Evolutionary conservation across 2,113 vertebrate genomes (phyloP), one percentile per base, ranked within the genome.

Genomic region (Rhizomys pruinosus): DNA sequence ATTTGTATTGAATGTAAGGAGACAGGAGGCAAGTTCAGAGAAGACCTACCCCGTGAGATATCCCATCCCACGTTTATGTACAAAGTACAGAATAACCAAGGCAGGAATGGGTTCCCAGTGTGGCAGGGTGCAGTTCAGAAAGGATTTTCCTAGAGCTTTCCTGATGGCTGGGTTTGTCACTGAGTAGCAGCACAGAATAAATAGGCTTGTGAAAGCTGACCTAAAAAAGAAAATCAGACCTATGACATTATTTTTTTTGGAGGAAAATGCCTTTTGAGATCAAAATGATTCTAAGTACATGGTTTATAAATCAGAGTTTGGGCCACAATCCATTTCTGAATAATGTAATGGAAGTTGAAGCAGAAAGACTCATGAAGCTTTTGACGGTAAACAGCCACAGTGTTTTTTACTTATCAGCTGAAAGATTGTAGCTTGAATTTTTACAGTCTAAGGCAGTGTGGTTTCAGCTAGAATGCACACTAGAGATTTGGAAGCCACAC

Each of bases 11-110:
- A n/a, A n/a, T 9, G 16, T 10, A 7, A 86, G 59, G 8, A 90
- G 59, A 16, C 6, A 27, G 47, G 22, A 57, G 22, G 59, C 59
- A 61, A 61, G 59, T 16, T 7, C 17, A 11, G 19, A 9, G 4
- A 57, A 47, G 34, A 78, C 6, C 23, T 29, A 7, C 10, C 22
- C 34, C 37, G 0, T 0, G 7, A 34, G 29, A 22, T 61, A 29
- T 32, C 9, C 13, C 1, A 23, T 52, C 3, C 47, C 11, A 7
- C 68, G 4, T 23, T 2, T 11, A 42, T 5, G 1, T 9, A 11
- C 1, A 1, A 25, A 0, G 59, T 0, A 4, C 20, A 29, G 19
- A 59, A 25, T 39, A 0, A 12, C n/a, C 34, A 1, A 2, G 55
- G 22, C 57, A 66, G 15, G 44, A 39, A 7, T 4, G 27, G 7